Conservation (phyloP, 2,113 vertebrate genomes). For the Chaenogobius annularis region DNA sequence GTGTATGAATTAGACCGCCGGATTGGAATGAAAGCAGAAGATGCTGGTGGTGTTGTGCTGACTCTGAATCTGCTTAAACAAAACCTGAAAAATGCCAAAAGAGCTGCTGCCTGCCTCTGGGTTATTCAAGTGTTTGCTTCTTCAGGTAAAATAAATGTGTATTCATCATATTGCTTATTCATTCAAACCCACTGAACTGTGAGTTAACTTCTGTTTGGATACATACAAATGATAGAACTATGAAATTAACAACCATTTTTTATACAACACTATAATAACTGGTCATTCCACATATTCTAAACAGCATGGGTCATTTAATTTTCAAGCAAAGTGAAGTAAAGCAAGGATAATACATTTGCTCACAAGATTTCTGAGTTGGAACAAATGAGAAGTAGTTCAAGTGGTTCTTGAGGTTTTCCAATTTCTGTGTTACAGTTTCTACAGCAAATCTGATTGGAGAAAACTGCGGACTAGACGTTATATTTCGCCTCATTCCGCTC, state of each 20-base stretch:
- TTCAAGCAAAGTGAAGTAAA: too few relatives aligned
- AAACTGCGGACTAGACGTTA: slow-evolving; percentile 84
- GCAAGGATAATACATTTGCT: neutral
- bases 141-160: slow-evolving; percentile 74
- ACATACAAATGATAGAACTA: neutral
- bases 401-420: neutral
- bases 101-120: slow-evolving; percentile 85
- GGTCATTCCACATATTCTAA: neutral
- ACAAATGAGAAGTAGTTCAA: neutral
- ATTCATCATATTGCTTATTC: neutral
- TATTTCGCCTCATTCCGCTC: slow-evolving; percentile 84
- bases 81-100: slow-evolving; percentile 71
- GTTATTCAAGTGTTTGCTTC: slow-evolving; percentile 82
- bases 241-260: too few relatives aligned
- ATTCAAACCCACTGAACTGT: neutral
- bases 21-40: slow-evolving; percentile 87
- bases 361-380: neutral
- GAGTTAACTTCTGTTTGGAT: neutral
- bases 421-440: slow-evolving; percentile 72
- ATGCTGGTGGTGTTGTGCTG: slow-evolving; percentile 81
- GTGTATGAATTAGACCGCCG: slow-evolving; percentile 75
- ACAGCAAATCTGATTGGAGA: slow-evolving; percentile 83
- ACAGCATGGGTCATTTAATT: neutral
- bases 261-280: neutral
- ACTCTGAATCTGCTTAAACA: slow-evolving; percentile 81